Evolutionary conservation across 2,113 vertebrate genomes (phyloP).

Genomic region (Scolopax mira): DNA sequence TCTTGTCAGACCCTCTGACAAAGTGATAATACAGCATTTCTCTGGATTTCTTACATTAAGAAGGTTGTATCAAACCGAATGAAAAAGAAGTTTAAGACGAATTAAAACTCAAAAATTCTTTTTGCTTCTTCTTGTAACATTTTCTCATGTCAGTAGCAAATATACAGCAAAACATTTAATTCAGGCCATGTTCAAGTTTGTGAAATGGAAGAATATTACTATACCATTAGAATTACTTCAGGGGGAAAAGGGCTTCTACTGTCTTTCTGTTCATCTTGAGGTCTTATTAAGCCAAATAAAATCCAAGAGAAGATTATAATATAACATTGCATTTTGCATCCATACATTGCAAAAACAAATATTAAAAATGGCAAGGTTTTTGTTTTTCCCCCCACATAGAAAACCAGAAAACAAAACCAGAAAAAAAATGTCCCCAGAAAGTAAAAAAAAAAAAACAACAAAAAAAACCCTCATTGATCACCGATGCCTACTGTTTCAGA

Average conservation of each 20-base stretch:
- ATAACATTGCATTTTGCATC: neutral
- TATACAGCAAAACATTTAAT: conserved; percentile 14
- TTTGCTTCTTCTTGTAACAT: neutral
- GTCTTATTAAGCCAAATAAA: conserved; percentile 57
- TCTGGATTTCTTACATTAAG: conserved; percentile 24
- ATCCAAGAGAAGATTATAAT: conserved; percentile 10
- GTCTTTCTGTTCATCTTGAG: conserved; percentile 20
- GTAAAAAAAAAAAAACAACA: neutral
- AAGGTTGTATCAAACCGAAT: neutral
- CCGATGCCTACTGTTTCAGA: neutral
- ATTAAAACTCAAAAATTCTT: conserved; percentile 25
- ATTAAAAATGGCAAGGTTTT: neutral
- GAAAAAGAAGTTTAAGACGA: conserved; percentile 26
- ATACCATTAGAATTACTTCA: conserved; percentile 30
- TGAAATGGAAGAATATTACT: conserved; percentile 27
- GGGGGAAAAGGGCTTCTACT: conserved; percentile 45
- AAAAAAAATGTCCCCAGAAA: neutral
- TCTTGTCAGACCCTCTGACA: conserved; percentile 67
- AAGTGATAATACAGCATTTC: conserved; percentile 52
- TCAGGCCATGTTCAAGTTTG: conserved; percentile 9
- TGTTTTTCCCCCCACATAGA: neutral
- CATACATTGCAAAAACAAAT: neutral
- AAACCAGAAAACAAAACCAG: neutral
- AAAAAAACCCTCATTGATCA: neutral
- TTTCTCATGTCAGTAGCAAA: neutral